Evolutionary conservation across 1,140 invertebrate species (phyloP).

Genomic region (Plutomurus gul): DNA sequence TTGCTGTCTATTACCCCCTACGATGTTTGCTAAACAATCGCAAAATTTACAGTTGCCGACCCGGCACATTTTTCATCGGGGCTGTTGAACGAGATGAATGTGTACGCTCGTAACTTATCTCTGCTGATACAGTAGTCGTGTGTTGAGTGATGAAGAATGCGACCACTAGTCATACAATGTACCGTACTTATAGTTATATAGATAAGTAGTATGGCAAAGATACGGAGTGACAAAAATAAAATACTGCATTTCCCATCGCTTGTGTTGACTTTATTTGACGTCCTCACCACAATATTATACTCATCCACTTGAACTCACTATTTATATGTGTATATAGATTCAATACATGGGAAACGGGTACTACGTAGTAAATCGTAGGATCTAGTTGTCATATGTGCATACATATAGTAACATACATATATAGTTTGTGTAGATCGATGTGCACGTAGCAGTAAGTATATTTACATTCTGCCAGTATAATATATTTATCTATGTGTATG

Average conservation of each 20-base stretch:
- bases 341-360: no score
- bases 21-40: slow-evolving; percentile 40
- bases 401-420: not conserved
- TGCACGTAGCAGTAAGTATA: not conserved
- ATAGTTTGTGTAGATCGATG: no score
- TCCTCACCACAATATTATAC: no score
- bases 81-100: not conserved
- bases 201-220: not conserved
- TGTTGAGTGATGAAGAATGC: slow-evolving; percentile 5
- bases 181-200: not conserved
- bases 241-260: no score
- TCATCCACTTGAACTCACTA: no score
- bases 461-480: no score
- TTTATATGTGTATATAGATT: no score
- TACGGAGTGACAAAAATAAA: no score
- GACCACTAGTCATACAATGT: not conserved
- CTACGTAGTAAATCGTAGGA: not conserved
- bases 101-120: not conserved
- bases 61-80: not conserved
- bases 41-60: slow-evolving; percentile 38
- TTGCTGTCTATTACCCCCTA: slow-evolving; percentile 36
- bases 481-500: no score
- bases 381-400: not conserved
- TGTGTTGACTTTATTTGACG: no score
- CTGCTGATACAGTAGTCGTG: not conserved